phyloP scores from a whole-genome alignment of 2,113 vertebrate genomes.

The Chloebia gouldiae region DNA sequence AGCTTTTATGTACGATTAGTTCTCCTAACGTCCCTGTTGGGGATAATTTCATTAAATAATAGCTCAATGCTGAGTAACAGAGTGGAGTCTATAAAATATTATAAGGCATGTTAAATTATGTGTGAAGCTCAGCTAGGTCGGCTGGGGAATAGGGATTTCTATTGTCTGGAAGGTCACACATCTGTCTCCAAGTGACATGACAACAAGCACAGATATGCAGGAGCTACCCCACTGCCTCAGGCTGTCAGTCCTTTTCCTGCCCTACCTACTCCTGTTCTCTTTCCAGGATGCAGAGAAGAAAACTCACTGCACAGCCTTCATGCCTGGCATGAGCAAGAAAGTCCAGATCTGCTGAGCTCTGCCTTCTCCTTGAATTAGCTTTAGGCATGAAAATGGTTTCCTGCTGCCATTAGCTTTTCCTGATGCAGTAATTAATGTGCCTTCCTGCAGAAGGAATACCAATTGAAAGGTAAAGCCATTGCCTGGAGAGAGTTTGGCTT shows the following conservation, averaged over 20 bases:
- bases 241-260: background rate
- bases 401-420: conserved; percentile 57
- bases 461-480: background rate
- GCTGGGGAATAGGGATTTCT: background rate
- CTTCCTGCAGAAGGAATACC: conserved; percentile 54
- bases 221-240: background rate
- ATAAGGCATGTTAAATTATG: background rate
- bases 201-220: background rate
- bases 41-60: conserved; percentile 2
- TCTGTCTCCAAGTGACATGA: background rate
- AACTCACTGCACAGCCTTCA: background rate
- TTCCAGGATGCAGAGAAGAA: background rate
- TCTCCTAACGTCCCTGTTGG: background rate
- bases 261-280: background rate
- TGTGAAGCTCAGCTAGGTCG: background rate
- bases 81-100: background rate
- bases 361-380: conserved; percentile 45
- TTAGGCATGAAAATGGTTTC: conserved; percentile 32
- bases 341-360: background rate
- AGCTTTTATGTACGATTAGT: background rate
- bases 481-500: conserved; percentile 47
- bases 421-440: conserved; percentile 60
- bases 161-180: background rate
- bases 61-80: background rate
- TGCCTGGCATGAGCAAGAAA: background rate